Percentiles rank a stretch among this genome's conserved stretches.
Conservation (phyloP, 2,113 vertebrate genomes). For the Malurus alboscapulatus region DNA sequence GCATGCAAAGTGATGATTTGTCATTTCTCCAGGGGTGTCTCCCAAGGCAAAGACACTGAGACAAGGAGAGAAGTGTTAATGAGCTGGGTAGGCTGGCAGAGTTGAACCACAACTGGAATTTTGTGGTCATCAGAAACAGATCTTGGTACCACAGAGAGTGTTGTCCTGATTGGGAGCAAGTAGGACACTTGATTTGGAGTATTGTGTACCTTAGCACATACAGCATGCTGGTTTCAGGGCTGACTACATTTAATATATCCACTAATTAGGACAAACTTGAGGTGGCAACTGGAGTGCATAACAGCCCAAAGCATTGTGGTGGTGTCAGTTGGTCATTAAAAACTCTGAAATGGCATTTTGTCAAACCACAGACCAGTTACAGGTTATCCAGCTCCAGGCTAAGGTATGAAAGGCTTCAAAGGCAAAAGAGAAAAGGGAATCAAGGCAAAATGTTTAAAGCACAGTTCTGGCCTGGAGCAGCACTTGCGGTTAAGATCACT, state of each 20-base stretch:
- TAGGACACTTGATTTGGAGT: background rate
- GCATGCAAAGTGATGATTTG: background rate
- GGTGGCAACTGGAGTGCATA: background rate
- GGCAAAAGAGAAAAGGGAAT: background rate
- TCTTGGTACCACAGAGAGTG: background rate
- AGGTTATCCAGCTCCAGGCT: background rate
- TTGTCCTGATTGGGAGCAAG: background rate
- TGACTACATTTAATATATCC: background rate
- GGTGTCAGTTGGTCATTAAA: background rate
- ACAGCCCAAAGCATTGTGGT: background rate
- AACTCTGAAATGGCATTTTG: background rate
- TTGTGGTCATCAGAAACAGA: background rate
- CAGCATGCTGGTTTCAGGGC: background rate
- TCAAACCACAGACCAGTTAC: background rate
- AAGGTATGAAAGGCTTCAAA: conserved; percentile 1
- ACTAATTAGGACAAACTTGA: background rate
- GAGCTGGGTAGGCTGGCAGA: background rate
- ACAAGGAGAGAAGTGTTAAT: background rate
- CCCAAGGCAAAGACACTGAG: background rate
- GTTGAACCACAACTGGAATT: background rate
- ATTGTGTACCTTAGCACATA: background rate
- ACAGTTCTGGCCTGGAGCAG: background rate
- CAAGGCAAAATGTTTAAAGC: background rate
- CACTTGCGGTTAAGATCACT: conserved; percentile 10
- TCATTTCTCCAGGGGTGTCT: background rate